A percentile compares a stretch with the other conserved stretches of the same genome.
These are phyloP conservation scores for Spongilla lacustris DNA, from an alignment of 37 sponge, comb jelly and placozoan species.

Conservation along the genomic window DNA sequence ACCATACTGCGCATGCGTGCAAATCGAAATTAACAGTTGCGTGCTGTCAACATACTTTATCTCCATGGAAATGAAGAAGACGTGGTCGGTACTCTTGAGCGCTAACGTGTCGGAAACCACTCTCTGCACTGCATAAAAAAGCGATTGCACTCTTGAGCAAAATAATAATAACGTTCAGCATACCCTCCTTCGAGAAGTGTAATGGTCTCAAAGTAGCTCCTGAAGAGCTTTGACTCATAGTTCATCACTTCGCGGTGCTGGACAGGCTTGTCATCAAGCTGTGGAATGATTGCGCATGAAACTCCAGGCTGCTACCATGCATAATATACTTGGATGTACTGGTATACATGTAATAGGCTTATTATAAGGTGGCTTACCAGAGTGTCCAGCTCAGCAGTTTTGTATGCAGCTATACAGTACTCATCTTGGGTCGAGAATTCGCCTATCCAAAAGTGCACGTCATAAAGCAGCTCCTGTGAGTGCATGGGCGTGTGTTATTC, in stretches of 20 bases:
- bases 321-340: too few relatives aligned
- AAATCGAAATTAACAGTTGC: conserved; percentile 7
- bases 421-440: conserved; percentile 86
- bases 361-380: conserved; percentile 46
- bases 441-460: conserved; percentile 94
- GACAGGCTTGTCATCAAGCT: conserved; percentile 86
- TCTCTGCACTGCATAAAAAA: conserved; percentile 59
- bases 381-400: conserved; percentile 91
- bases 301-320: too few relatives aligned
- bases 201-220: conserved; percentile 76
- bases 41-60: conserved; percentile 12
- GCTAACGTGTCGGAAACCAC: conserved; percentile 83
- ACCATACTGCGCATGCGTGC: conserved; percentile 14
- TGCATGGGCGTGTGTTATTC: too few relatives aligned
- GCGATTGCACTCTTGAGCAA: background rate
- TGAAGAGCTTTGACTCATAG: conserved; percentile 81
- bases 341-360: too few relatives aligned
- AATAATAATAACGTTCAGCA: background rate
- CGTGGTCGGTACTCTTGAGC: conserved; percentile 77
- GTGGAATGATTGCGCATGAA: background rate
- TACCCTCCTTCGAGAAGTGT: conserved; percentile 70
- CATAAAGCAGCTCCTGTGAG: conserved; percentile 70
- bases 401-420: conserved; percentile 93
- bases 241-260: conserved; percentile 90
- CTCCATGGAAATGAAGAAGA: conserved; percentile 84